Evolutionary conservation across 2,888 invertebrate species (phyloP).

Genomic region (Eumacrocentrus americanus): DNA sequence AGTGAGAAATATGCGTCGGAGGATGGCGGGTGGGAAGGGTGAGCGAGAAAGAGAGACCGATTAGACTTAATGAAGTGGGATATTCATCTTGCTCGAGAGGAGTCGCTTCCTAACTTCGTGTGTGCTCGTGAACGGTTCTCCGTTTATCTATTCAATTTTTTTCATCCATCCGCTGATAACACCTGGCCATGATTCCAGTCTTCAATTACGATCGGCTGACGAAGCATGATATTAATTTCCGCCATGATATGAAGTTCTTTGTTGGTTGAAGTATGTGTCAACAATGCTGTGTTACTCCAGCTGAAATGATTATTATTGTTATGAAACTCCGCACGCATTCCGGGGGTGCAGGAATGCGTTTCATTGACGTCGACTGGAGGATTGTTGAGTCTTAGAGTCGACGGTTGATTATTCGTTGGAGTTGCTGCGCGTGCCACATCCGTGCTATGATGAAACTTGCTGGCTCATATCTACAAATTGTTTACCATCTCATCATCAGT

Average conservation of each 20-base stretch:
- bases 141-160: slow-evolving; percentile 7
- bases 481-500: not conserved
- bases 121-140: slow-evolving; percentile 1
- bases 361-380: not conserved
- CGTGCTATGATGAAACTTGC: not conserved
- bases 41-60: slow-evolving; percentile 7
- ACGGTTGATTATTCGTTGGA: slow-evolving; percentile 12
- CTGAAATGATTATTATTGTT: too few species aligned
- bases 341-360: not conserved
- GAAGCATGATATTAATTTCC: too few species aligned
- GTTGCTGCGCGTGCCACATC: not conserved
- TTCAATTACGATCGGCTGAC: too few species aligned
- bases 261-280: too few species aligned
- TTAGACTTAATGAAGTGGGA: slow-evolving; percentile 41
- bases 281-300: too few species aligned
- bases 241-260: too few species aligned
- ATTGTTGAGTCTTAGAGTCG: not conserved
- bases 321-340: slow-evolving; percentile 7
- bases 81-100: slow-evolving; percentile 48
- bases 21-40: not conserved
- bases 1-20: not conserved
- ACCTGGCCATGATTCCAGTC: not conserved
- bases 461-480: not conserved
- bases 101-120: slow-evolving; percentile 11
- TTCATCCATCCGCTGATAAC: not conserved